Conservation (phyloP, 2,113 vertebrate genomes). For the Sylvilagus bachmani region DNA sequence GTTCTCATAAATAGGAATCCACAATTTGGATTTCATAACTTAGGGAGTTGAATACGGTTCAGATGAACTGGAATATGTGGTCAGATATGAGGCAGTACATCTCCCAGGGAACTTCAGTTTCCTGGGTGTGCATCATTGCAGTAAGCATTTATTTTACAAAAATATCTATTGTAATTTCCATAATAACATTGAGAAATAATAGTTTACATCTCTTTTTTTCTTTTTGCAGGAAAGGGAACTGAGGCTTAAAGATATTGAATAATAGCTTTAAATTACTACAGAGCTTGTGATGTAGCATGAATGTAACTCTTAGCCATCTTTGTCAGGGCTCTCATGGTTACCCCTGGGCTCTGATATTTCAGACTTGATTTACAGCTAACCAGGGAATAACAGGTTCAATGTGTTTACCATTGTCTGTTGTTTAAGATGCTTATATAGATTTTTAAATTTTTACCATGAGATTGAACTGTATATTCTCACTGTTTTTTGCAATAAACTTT, state of each 20-base stretch:
- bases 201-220: neutral
- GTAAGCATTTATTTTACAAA: neutral
- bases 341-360: neutral
- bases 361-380: constrained; percentile 28
- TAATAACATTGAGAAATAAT: neutral
- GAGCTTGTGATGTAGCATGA: neutral
- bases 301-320: neutral
- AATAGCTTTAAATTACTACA: neutral
- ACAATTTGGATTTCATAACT: neutral
- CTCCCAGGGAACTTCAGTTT: neutral
- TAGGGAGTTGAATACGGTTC: neutral
- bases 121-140: neutral
- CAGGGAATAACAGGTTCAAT: neutral
- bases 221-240: neutral
- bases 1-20: neutral
- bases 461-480: constrained; percentile 14
- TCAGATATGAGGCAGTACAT: neutral
- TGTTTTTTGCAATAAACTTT: constrained; percentile 50
- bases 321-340: neutral
- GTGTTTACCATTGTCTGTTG: constrained; percentile 34
- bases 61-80: neutral
- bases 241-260: neutral
- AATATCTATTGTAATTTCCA: constrained; percentile 14
- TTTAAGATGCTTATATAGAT: neutral
- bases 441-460: neutral